Evolutionary conservation across 2,113 vertebrate genomes (phyloP), one percentile per base, ranked within the genome.

Genomic region (Aldabrachelys gigantea): DNA sequence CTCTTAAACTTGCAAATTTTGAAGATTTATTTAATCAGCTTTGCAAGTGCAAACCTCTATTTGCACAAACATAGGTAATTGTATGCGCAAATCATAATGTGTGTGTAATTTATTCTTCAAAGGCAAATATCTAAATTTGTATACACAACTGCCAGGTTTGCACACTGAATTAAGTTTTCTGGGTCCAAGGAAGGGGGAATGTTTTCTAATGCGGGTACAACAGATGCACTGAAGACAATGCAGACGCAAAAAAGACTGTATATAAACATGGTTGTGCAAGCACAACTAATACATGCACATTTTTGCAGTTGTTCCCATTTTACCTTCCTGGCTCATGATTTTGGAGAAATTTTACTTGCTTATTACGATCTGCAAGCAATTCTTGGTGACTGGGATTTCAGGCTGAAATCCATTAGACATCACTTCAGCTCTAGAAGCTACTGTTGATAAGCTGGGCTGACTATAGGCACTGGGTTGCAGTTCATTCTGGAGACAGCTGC

Each of bases 171-270:
- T 25, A 54, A 6, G 72, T 59, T 4, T 50, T 69, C n/a, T 35
- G 31, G 35, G 7, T 69, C n/a, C 17, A n/a, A 22, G 35, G 19
- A 38, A 38, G 65, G 13, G 16, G 8, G n/a, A 21, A 57, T 72
- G 16, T 3, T 87, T 41, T 52, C 7, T 35, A 24, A 10, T 0
- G 1, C 82, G 11, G 8, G 6, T 80, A 19, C 11, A 38, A 1
- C 7, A 0, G 5, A 47, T 35, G 47, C 80, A 24, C 38, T 47
- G 75, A 78, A 41, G 27, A 78, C 47, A 78, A 47, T 78, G 38
- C 11, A 78, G 41, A 29, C 25, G 21, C 38, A 78, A 72, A 76
- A 29, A 47, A 47, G 24, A 47, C 25, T 44, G 41, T 27, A 14
- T 16, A 47, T 12, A 47, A 38, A 2, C 24, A 1, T 75, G 54